These are phyloP conservation scores for Zonitis immaculata DNA, from an alignment of 2,888 invertebrate species.

Conservation along the genomic window DNA sequence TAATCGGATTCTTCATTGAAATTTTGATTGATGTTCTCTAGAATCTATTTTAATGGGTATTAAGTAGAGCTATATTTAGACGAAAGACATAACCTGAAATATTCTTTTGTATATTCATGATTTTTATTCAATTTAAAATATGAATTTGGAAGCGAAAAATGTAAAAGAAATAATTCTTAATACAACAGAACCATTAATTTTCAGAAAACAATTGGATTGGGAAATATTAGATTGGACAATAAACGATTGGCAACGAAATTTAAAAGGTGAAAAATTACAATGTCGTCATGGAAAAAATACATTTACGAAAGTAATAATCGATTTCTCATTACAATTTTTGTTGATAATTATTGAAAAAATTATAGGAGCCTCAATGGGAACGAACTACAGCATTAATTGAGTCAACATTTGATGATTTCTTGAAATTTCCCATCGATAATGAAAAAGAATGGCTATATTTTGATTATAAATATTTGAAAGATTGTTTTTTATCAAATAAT, in stretches of 20 bases:
- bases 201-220: conserved; percentile 56
- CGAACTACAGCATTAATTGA: conserved; percentile 56
- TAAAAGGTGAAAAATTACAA: conserved; percentile 54
- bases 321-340: conserved; percentile 2
- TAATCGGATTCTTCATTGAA: too few species aligned
- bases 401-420: conserved; percentile 63
- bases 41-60: too few species aligned
- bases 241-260: conserved; percentile 56
- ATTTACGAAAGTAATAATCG: conserved; percentile 39
- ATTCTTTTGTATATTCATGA: too few species aligned
- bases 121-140: background rate
- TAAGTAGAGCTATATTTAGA: too few species aligned
- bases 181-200: conserved; percentile 51
- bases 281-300: conserved; percentile 53
- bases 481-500: conserved; percentile 53
- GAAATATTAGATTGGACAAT: conserved; percentile 56
- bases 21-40: too few species aligned
- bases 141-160: conserved; percentile 4
- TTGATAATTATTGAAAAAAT: conserved; percentile 7
- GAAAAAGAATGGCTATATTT: conserved; percentile 70
- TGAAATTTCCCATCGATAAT: conserved; percentile 43
- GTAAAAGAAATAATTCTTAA: conserved; percentile 26
- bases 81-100: too few species aligned
- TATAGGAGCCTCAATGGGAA: conserved; percentile 74
- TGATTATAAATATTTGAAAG: conserved; percentile 76